Base-by-base conservation (phyloP, 2,888 invertebrate species). In the Galerucella nymphaeae region DNA sequence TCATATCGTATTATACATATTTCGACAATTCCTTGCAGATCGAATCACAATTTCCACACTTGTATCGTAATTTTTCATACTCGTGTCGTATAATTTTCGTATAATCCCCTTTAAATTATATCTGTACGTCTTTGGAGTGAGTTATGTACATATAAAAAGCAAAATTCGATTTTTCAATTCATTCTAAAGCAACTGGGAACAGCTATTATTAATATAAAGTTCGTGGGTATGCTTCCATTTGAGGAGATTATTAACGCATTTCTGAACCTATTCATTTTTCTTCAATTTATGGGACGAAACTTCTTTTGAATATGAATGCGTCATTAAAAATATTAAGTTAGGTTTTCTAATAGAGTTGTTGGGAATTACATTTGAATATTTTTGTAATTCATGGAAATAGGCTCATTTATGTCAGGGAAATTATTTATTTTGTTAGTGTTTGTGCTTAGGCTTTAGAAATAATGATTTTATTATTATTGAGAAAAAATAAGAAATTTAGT, bases 221-320 rank as follows among this genome's bases (percentile, higher is more conserved):
- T 76, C 76, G 73, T 72, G 63, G 66, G 71, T 59, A 69, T 71
- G 67, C 71, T 72, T 73, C 65, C 57, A 73, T 73, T 71, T 73
- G 72, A 68, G 58, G 30, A 53, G 74, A 76, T 76, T 76, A 76
- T 74, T 64, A 65, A 74, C 76, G 76, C 72, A 58, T 71, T 62
- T 66, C 62, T 74, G 74, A 66, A n/a, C 68, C 76, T 63, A 76
- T 76, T 76, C 76, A 76, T 45, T 63, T 18, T 48, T 63, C 18
- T 59, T 69, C 16, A 74, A 76, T 76, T 76, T 76, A 73, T 72
- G 69, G 48, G 70, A 71, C 66, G 69, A 71, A 63, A 55, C 62
- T 62, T 14, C 13, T 58, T 42, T 42, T 62, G 42, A 18, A 62
- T 18, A 58, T 62, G 61, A 62, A 62, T 62, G 42, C 42, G 16